Base-by-base conservation (phyloP, 2,888 invertebrate species). In the Drosophila neutralis region DNA sequence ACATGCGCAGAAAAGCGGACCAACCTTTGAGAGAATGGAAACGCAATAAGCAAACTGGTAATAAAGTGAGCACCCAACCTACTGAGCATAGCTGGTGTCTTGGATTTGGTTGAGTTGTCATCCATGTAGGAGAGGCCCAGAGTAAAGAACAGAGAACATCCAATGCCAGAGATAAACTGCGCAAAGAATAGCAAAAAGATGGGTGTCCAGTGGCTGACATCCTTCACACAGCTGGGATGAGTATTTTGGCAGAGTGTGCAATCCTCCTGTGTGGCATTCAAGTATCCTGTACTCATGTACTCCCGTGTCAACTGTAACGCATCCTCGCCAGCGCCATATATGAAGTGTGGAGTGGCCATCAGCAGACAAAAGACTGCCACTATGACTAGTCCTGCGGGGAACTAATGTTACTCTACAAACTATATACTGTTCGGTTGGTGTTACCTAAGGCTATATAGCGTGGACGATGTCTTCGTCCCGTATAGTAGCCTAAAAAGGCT, bases 71-170 rank as follows among this genome's bases (percentile, higher is more conserved):
- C 18, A 5, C 4, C 7, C 5, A 4, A 58, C 45, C 8, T 92
- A 95, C 96, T 95, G 63, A 96, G 94, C 73, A 95, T 93, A 18
- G 94, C 94, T 4, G 96, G 95, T 0, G 95, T 95, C 88, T 95
- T 95, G 2, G 95, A 95, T 85, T 95, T 95, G 79, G 95, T 94
- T 11, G 95, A 94, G 87, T 96, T 96, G 84, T 96, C 96, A 85
- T 96, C 96, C 95, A 96, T 95, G 86, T 96, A 96, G 4, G 95
- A 94, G 3, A 95, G 94, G 0, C 96, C 96, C 11, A 96, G 93
- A 0, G 95, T 95, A 82, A 95, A 95, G 87, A 95, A 95, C 0
- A 95, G 92, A 2, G 95, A 94, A 48, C 95, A 95, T 10, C 96
- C 96, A 36, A 96, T 94, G 2, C 96, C 96, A 2, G 95, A 95